Conservation (phyloP, 2,113 vertebrate species). For the Scytalopus superciliaris region DNA sequence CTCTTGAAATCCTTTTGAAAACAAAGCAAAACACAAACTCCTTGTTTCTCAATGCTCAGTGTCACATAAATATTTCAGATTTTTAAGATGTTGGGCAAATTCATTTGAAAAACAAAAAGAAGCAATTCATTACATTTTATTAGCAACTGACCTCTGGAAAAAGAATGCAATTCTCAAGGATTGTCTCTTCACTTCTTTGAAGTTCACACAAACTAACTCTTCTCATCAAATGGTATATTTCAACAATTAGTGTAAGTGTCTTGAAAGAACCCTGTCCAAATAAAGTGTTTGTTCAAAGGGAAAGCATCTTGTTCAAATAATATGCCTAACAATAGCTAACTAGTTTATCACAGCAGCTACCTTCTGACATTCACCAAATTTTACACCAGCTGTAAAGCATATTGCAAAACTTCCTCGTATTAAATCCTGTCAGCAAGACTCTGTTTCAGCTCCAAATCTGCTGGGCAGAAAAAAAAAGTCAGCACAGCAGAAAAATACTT, state of each 20-base stretch:
- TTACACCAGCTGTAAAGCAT: slow-evolving; percentile 61
- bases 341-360: slow-evolving; percentile 12
- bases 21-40: not conserved
- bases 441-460: slow-evolving; percentile 27
- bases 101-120: slow-evolving; percentile 38
- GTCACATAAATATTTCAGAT: not conserved
- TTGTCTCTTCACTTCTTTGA: not conserved
- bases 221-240: not conserved
- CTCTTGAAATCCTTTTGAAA: not conserved
- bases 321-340: not conserved
- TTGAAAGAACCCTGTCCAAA: slow-evolving; percentile 26
- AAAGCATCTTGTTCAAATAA: slow-evolving; percentile 43
- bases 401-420: slow-evolving; percentile 74
- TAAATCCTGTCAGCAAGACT: slow-evolving; percentile 58
- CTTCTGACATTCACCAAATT: slow-evolving; percentile 37
- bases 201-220: not conserved
- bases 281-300: slow-evolving; percentile 6
- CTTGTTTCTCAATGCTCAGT: not conserved
- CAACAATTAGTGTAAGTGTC: slow-evolving; percentile 8
- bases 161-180: not conserved
- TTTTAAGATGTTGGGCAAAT: not conserved
- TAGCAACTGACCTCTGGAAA: slow-evolving; percentile 37
- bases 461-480: slow-evolving; percentile 26
- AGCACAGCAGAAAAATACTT: slow-evolving; percentile 56
- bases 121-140: slow-evolving; percentile 45